Conservation (phyloP, 2,888 invertebrate genomes). For the Phyllotreta cruciferae region DNA sequence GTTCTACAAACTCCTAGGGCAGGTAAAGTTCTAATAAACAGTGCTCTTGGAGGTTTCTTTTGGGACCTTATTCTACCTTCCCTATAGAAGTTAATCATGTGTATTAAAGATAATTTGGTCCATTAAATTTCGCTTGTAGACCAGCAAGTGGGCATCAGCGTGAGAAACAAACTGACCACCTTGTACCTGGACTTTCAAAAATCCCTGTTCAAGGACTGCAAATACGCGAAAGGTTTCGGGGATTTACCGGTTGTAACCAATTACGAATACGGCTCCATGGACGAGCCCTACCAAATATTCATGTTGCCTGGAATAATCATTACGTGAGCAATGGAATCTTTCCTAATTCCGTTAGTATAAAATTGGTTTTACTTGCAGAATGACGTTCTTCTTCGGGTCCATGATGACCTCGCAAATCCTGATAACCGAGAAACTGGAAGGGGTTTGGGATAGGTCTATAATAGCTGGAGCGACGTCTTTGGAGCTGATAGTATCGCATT, state of each 20-base stretch:
- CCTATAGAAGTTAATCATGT: too few relatives aligned
- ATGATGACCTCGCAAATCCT: slow-evolving; percentile 82
- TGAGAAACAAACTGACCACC: slow-evolving; percentile 73
- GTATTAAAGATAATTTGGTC: too few relatives aligned
- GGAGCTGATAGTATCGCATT: slow-evolving; percentile 82
- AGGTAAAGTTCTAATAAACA: too few relatives aligned
- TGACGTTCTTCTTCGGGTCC: slow-evolving; percentile 83
- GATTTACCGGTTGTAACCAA: slow-evolving; percentile 70
- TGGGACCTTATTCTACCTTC: too few relatives aligned
- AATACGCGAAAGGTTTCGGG: slow-evolving; percentile 65
- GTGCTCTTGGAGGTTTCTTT: too few relatives aligned
- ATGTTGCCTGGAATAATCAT: slow-evolving; percentile 86
- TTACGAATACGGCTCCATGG: slow-evolving; percentile 72
- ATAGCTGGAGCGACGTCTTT: slow-evolving; percentile 82
- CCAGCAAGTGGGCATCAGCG: slow-evolving; percentile 16
- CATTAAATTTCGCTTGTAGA: slow-evolving; percentile 10
- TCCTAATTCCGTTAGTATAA: too few relatives aligned
- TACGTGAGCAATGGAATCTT: slow-evolving; percentile 67
- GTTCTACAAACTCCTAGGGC: too few relatives aligned
- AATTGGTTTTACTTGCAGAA: slow-evolving; percentile 60
- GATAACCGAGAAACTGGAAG: slow-evolving; percentile 76
- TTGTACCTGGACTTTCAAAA: slow-evolving; percentile 66
- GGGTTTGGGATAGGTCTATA: slow-evolving; percentile 84
- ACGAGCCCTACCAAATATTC: slow-evolving; percentile 78
- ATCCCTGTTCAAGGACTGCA: slow-evolving; percentile 70